phyloP scores from a whole-genome alignment of 2,113 vertebrate genomes.

The Oreochromis spilurus region DNA sequence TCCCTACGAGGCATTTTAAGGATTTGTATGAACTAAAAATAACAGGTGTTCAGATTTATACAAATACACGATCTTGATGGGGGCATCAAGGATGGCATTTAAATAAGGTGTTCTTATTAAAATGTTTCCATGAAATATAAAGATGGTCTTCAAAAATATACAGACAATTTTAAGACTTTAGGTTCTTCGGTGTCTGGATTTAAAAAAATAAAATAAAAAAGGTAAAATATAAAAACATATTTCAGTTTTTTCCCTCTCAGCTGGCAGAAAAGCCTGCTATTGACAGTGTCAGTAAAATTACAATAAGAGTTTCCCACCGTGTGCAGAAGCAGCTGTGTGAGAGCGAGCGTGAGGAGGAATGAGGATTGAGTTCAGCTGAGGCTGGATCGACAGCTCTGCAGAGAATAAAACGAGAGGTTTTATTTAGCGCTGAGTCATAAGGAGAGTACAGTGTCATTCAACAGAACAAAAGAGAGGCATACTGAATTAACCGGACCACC shows the following conservation, averaged over 20 bases:
- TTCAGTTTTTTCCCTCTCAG: not conserved
- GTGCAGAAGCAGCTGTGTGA: slow-evolving; percentile 86
- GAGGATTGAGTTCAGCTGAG: slow-evolving; percentile 90
- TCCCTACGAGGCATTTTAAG: not conserved
- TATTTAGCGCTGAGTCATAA: not conserved
- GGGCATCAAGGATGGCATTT: not conserved
- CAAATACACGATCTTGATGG: not conserved
- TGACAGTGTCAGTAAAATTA: not conserved
- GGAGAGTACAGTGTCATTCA: not conserved
- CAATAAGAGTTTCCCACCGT: slow-evolving; percentile 44
- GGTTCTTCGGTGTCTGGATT: not conserved
- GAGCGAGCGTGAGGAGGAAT: slow-evolving; percentile 93
- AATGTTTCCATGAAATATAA: not conserved
- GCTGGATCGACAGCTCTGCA: slow-evolving; percentile 93
- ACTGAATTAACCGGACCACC: not conserved
- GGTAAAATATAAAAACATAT: not conserved
- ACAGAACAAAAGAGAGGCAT: not conserved
- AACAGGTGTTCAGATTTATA: not conserved
- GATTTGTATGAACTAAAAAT: not conserved
- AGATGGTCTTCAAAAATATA: not conserved
- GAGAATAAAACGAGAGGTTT: not conserved
- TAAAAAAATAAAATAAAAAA: not conserved
- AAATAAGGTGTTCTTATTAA: not conserved
- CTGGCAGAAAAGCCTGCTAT: not conserved
- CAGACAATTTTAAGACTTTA: not conserved